Conservation (phyloP, 2,113 vertebrate species). For the Rhynchopsitta pachyrhyncha region DNA sequence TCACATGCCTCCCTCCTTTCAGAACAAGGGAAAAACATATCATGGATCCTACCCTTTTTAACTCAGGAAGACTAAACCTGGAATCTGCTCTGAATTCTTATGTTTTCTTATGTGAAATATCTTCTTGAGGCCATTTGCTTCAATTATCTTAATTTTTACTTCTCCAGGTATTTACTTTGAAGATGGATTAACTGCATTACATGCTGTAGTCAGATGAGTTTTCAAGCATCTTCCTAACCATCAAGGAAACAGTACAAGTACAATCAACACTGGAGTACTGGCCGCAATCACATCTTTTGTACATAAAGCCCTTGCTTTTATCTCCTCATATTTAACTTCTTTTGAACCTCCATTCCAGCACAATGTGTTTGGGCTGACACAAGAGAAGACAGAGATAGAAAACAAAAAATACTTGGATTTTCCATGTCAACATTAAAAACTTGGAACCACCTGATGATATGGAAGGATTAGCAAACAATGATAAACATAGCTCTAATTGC, state of each 20-base stretch:
- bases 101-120: not conserved
- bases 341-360: not conserved
- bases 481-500: not conserved
- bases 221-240: not conserved
- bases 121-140: not conserved
- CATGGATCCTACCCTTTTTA: not conserved
- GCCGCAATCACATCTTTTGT: not conserved
- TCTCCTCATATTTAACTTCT: not conserved
- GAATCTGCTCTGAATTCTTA: not conserved
- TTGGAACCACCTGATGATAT: not conserved
- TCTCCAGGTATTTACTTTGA: not conserved
- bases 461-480: not conserved
- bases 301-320: not conserved
- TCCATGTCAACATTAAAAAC: not conserved
- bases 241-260: not conserved
- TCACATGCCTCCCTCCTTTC: not conserved
- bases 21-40: not conserved
- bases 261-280: not conserved
- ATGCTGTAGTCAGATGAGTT: not conserved
- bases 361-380: not conserved
- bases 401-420: not conserved
- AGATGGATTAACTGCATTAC: not conserved
- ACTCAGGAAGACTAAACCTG: not conserved
- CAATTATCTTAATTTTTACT: not conserved
- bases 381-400: not conserved